These are phyloP conservation scores for Andrena flavipes DNA, from an alignment of 2,888 invertebrate genomes.

Conservation along the genomic window DNA sequence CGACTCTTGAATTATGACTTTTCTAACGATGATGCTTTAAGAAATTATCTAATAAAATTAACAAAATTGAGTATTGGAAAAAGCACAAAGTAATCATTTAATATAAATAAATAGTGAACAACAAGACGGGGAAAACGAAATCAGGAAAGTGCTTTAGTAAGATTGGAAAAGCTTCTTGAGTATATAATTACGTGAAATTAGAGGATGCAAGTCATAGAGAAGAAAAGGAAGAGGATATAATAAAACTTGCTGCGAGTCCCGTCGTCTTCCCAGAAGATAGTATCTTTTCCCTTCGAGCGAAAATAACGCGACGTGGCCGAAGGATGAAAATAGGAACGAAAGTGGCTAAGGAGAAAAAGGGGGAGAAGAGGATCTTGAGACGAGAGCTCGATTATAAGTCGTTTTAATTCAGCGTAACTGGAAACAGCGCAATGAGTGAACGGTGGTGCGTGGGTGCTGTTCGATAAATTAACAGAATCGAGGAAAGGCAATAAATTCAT, in stretches of 20 bases:
- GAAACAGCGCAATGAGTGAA: slow-evolving; percentile 45
- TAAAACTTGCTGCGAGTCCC: slow-evolving; percentile 54
- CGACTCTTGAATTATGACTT: too few relatives aligned
- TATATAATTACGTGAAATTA: slow-evolving; percentile 9
- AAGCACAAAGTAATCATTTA: too few relatives aligned
- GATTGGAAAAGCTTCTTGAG: neutral
- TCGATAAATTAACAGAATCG: slow-evolving; percentile 64
- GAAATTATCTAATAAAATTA: too few relatives aligned
- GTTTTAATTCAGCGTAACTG: slow-evolving; percentile 56
- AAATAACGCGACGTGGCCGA: slow-evolving; percentile 63
- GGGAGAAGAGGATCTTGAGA: slow-evolving; percentile 37
- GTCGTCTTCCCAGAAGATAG: slow-evolving; percentile 58
- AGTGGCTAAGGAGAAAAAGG: slow-evolving; percentile 47
- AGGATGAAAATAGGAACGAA: slow-evolving; percentile 65
- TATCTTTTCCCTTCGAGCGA: slow-evolving; percentile 64
- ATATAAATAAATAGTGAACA: too few relatives aligned
- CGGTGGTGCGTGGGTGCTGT: slow-evolving; percentile 38
- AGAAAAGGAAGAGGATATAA: slow-evolving; percentile 30
- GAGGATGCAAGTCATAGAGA: neutral
- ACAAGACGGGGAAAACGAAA: too few relatives aligned
- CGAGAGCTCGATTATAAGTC: slow-evolving; percentile 51
- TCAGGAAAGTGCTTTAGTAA: neutral
- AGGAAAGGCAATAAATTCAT: slow-evolving; percentile 63
- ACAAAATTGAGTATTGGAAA: too few relatives aligned
- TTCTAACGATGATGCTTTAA: too few relatives aligned